A percentile compares a stretch with the other conserved stretches of the same genome.
phyloP scores from a whole-genome alignment of 2,888 invertebrate genomes.

The Spisula subtruncata region DNA sequence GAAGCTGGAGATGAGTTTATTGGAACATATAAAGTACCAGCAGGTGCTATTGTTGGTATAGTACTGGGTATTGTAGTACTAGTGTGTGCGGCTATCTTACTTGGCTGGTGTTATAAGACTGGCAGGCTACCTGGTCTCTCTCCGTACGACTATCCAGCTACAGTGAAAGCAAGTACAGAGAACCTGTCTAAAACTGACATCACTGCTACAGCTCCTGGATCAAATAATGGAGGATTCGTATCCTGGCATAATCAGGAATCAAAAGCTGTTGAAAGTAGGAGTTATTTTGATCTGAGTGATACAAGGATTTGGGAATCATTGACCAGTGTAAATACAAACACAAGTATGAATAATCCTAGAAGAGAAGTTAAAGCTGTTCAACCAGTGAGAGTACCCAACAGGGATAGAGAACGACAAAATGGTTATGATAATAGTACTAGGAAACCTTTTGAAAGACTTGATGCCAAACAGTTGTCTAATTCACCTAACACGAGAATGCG shows the following conservation, averaged over 20 bases:
- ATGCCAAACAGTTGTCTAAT: slow-evolving; percentile 60
- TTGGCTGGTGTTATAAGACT: slow-evolving; percentile 81
- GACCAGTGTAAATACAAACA: slow-evolving; percentile 54
- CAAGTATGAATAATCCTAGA: not conserved
- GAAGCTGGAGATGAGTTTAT: slow-evolving; percentile 73
- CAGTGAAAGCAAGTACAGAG: slow-evolving; percentile 27
- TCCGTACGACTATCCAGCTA: slow-evolving; percentile 40
- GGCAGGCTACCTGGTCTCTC: slow-evolving; percentile 72
- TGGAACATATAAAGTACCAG: slow-evolving; percentile 73
- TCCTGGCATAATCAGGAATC: slow-evolving; percentile 67
- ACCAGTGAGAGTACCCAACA: not conserved
- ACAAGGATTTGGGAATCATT: slow-evolving; percentile 67
- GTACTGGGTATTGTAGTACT: slow-evolving; percentile 77
- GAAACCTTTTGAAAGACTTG: slow-evolving; percentile 54
- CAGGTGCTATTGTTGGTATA: slow-evolving; percentile 82
- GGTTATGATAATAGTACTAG: not conserved
- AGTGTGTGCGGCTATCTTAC: slow-evolving; percentile 75
- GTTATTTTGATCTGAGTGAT: slow-evolving; percentile 71
- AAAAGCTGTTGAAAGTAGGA: slow-evolving; percentile 52
- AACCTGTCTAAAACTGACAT: slow-evolving; percentile 37
- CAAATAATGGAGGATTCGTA: slow-evolving; percentile 55
- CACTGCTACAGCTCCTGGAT: slow-evolving; percentile 23
- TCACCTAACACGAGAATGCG: slow-evolving; percentile 57
- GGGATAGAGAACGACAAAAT: not conserved
- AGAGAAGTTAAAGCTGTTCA: slow-evolving; percentile 1